Conservation (phyloP, 1,140 invertebrate genomes). For the Zaprionus nigranus region DNA sequence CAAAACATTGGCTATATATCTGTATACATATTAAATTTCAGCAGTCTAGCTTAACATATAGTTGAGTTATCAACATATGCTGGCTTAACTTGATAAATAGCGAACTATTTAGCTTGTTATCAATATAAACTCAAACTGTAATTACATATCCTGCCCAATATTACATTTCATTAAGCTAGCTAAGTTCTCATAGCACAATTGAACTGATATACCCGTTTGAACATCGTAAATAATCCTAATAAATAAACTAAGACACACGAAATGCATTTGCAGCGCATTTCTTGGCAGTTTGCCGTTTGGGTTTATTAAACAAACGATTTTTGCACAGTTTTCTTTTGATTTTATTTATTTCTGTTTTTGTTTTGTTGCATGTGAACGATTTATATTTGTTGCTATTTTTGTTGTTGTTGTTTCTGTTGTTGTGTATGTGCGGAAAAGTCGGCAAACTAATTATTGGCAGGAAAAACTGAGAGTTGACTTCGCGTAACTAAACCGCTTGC, state of each 20-base stretch:
- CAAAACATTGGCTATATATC: neutral
- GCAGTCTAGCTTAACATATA: neutral
- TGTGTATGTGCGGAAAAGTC: slow-evolving; percentile 37
- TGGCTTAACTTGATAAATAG: neutral
- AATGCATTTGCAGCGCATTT: slow-evolving; percentile 48
- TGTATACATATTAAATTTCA: neutral
- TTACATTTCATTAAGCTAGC: neutral
- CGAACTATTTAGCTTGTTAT: neutral
- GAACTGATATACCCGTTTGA: neutral
- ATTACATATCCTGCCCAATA: neutral
- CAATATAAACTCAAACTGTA: neutral
- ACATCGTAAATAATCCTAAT: slow-evolving; percentile 24
- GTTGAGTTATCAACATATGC: neutral
- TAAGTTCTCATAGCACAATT: neutral
- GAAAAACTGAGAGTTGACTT: slow-evolving; percentile 56
- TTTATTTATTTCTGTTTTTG: slow-evolving; percentile 4
- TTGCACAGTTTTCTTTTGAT: slow-evolving; percentile 16
- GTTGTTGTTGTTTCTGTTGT: slow-evolving; percentile 4
- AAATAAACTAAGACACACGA: slow-evolving; percentile 57
- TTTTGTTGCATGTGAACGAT: slow-evolving; percentile 41
- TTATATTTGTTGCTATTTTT: slow-evolving; percentile 23
- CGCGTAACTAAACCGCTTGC: slow-evolving; percentile 50
- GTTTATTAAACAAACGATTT: slow-evolving; percentile 48
- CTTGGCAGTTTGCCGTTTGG: slow-evolving; percentile 48
- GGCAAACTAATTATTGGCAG: slow-evolving; percentile 46